phyloP scores from a whole-genome alignment of 2,888 invertebrate species.

The Amorpha juglandis region DNA sequence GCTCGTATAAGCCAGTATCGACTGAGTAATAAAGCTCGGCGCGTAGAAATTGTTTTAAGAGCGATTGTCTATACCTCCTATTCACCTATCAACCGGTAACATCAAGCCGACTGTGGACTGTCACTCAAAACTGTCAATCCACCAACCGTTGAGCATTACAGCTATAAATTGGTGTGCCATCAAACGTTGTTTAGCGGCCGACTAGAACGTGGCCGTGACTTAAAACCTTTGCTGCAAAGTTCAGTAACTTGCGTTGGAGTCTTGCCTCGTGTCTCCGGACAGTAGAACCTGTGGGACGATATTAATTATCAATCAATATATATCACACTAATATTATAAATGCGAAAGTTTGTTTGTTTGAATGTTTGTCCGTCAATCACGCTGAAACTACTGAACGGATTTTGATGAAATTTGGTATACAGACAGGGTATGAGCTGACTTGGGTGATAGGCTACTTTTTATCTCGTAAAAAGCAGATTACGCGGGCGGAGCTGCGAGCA shows the following conservation, averaged over 20 bases:
- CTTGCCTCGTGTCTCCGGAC: slow-evolving; percentile 90
- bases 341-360: too few species aligned
- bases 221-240: slow-evolving; percentile 86
- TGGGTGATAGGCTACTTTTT: too few species aligned
- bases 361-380: too few species aligned
- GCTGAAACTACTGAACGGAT: too few species aligned
- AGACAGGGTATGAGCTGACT: too few species aligned
- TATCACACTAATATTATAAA: too few species aligned
- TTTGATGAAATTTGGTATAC: too few species aligned
- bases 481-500: too few species aligned
- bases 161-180: slow-evolving; percentile 26
- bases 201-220: slow-evolving; percentile 67
- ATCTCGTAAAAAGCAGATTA: too few species aligned
- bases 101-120: not conserved
- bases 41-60: too few species aligned
- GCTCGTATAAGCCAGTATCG: too few species aligned
- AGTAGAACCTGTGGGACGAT: slow-evolving; percentile 81
- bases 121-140: not conserved
- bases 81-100: not conserved
- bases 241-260: slow-evolving; percentile 86
- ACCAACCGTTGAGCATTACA: slow-evolving; percentile 10
- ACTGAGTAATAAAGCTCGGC: too few species aligned
- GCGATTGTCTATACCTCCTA: not conserved
- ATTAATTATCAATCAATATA: not conserved
- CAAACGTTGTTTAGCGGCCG: slow-evolving; percentile 31